A percentile compares a stretch with the other conserved stretches of the same genome.
Evolutionary conservation across 2,888 invertebrate genomes (phyloP).

Genomic region (Scaptomyza tumidula): DNA sequence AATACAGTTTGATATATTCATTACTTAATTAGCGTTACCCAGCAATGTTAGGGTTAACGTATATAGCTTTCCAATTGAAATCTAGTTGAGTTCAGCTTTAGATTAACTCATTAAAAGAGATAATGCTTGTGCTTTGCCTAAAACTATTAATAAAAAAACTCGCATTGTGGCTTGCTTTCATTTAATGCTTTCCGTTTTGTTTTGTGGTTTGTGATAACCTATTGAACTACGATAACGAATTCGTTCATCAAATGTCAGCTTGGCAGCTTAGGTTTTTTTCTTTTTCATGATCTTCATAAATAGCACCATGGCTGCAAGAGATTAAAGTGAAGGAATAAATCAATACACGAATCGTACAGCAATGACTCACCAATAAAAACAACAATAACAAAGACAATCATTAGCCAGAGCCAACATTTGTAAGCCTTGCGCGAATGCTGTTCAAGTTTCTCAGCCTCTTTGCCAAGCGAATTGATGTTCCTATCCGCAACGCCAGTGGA

Average conservation of each 20-base stretch:
- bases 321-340: not conserved
- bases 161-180: conserved; percentile 33
- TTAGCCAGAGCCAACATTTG: conserved; percentile 98
- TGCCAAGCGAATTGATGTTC: conserved; percentile 90
- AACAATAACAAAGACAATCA: conserved; percentile 92
- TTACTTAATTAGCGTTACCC: not conserved
- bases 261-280: conserved; percentile 81
- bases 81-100: not conserved
- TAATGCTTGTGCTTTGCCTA: conserved; percentile 39
- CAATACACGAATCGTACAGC: not conserved
- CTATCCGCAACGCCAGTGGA: conserved; percentile 92
- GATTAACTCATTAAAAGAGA: not conserved
- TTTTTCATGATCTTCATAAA: conserved; percentile 97
- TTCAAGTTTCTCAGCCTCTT: conserved; percentile 92
- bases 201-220: conserved; percentile 61
- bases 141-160: conserved; percentile 55
- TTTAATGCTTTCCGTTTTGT: conserved; percentile 47
- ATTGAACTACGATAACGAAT: conserved; percentile 58
- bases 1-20: not conserved
- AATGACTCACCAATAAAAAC: conserved; percentile 93
- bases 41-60: too few relatives aligned
- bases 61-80: too few relatives aligned
- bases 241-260: not conserved
- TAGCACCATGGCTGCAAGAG: conserved; percentile 92
- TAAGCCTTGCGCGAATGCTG: conserved; percentile 94